phyloP scores from a whole-genome alignment of 1,140 invertebrate species.

The Araneus ventricosus region DNA sequence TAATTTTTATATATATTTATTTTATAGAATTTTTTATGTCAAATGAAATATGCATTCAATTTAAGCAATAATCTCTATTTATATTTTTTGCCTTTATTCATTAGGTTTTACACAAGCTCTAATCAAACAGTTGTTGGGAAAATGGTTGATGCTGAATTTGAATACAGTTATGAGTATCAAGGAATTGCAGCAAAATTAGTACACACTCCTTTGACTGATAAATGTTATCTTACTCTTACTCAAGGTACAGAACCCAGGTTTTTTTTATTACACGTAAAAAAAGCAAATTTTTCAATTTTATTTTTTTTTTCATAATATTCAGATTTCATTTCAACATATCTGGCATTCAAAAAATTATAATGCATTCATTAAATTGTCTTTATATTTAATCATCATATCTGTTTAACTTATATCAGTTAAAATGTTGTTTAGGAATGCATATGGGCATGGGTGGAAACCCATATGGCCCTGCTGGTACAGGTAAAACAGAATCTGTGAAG shows the following conservation, averaged over 20 bases:
- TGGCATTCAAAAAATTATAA: background rate
- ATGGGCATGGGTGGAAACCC: conserved; percentile 98
- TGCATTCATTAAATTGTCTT: no score
- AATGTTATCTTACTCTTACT: conserved; percentile 96
- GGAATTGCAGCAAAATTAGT: conserved; percentile 95
- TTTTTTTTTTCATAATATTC: background rate
- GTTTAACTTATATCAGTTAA: no score
- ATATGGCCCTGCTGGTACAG: conserved; percentile 98
- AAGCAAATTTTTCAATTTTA: background rate
- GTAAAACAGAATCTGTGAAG: conserved; percentile 99
- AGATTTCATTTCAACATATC: background rate
- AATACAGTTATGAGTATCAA: conserved; percentile 98
- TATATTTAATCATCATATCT: no score
- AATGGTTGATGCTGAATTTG: conserved; percentile 94
- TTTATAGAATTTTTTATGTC: background rate
- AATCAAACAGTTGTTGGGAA: conserved; percentile 80
- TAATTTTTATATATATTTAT: background rate
- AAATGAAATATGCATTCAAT: background rate
- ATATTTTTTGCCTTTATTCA: background rate
- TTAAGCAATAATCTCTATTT: background rate
- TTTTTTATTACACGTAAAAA: background rate
- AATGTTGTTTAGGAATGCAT: conserved; percentile 86
- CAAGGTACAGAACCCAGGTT: conserved; percentile 83
- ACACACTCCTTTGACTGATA: conserved; percentile 95
- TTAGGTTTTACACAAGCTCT: conserved; percentile 81